Conservation (phyloP, 2,888 invertebrate genomes). For the Apamea epomidion region DNA sequence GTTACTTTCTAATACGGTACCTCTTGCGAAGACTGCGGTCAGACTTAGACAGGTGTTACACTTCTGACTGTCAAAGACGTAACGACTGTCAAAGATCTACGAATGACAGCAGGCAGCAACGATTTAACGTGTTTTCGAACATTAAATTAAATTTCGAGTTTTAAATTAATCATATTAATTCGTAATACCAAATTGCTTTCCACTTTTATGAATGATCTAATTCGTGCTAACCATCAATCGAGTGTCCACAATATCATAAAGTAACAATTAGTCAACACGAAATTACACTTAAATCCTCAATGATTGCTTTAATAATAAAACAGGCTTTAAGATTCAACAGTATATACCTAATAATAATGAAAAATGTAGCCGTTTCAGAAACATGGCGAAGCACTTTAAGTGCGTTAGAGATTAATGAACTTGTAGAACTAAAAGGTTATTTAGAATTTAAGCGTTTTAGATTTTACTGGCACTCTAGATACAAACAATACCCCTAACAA, state of each 20-base stretch:
- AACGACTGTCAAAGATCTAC: neutral
- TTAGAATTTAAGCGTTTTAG: slow-evolving; percentile 1
- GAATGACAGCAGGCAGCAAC: neutral
- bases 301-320: slow-evolving; percentile 30
- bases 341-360: slow-evolving; percentile 38
- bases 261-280: slow-evolving; percentile 35
- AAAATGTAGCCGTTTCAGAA: slow-evolving; percentile 43
- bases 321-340: slow-evolving; percentile 21
- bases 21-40: neutral
- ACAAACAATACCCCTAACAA: neutral
- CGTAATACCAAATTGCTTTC: neutral
- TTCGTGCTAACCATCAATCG: slow-evolving; percentile 14
- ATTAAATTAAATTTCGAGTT: too few relatives aligned
- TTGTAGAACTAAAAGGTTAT: slow-evolving; percentile 27
- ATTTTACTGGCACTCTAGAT: neutral
- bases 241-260: slow-evolving; percentile 7
- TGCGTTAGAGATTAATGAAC: slow-evolving; percentile 45
- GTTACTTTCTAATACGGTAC: neutral
- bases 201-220: slow-evolving; percentile 3
- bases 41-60: neutral
- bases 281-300: slow-evolving; percentile 29
- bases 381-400: slow-evolving; percentile 53
- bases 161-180: too few relatives aligned
- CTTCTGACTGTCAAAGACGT: neutral
- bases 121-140: too few relatives aligned